phyloP scores from a whole-genome alignment of 2,797 vertebrate species.

The Semotilus atromaculatus region DNA sequence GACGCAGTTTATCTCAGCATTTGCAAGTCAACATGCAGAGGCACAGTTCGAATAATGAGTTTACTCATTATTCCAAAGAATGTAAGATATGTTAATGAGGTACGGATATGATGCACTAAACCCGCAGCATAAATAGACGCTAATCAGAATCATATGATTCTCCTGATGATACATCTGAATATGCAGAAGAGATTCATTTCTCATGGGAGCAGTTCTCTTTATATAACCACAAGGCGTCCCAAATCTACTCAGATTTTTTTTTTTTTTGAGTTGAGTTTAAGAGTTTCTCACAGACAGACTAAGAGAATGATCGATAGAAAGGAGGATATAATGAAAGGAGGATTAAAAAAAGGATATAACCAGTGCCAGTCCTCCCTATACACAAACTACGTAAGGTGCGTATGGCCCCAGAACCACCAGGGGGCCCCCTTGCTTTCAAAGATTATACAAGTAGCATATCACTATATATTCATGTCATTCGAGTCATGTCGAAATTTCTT shows the following conservation, averaged over 20 bases:
- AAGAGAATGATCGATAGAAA: not conserved
- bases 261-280: no score
- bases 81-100: constrained; percentile 38
- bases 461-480: not conserved
- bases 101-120: constrained; percentile 18
- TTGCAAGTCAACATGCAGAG: constrained; percentile 22
- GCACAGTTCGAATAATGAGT: constrained; percentile 30
- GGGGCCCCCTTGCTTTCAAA: not conserved
- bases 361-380: not conserved
- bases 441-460: not conserved
- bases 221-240: constrained; percentile 22
- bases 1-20: not conserved
- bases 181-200: constrained; percentile 36
- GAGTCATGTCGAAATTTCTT: rapidly evolving
- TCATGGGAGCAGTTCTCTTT: constrained; percentile 20
- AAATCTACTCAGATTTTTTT: not conserved
- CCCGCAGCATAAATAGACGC: constrained; percentile 40
- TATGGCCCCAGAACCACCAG: not conserved
- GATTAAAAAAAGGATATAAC: not conserved
- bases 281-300: not conserved
- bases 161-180: constrained; percentile 31
- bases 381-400: not conserved
- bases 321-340: not conserved
- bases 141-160: constrained; percentile 42
- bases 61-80: constrained; percentile 51